Conservation (phyloP, 2,888 invertebrate species). For the Protonemura montana region DNA sequence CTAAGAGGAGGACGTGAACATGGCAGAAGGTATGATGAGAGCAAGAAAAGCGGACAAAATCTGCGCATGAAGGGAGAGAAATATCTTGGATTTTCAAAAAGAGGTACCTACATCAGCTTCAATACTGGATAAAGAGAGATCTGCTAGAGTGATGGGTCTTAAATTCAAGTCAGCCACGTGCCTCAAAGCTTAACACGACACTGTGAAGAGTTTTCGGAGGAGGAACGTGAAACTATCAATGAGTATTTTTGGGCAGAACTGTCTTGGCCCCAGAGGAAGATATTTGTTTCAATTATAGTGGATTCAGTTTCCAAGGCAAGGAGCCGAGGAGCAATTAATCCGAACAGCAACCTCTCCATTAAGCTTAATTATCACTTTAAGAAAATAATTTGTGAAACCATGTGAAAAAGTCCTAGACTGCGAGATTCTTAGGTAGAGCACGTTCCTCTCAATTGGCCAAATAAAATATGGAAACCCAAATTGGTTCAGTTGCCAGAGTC, state of each 20-base stretch:
- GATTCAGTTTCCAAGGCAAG: neutral
- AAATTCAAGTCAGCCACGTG: conserved; percentile 14
- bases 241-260: conserved; percentile 46
- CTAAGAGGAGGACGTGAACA: neutral
- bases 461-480: too few relatives aligned
- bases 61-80: conserved; percentile 2
- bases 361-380: conserved; percentile 13
- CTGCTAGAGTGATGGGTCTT: neutral
- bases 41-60: neutral
- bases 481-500: too few relatives aligned
- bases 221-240: conserved; percentile 44
- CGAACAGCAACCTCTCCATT: neutral
- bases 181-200: conserved; percentile 30
- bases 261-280: conserved; percentile 34
- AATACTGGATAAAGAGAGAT: neutral
- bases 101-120: neutral
- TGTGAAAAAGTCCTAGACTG: too few relatives aligned
- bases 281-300: conserved; percentile 30
- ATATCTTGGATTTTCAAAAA: neutral
- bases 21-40: neutral
- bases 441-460: too few relatives aligned
- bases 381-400: too few relatives aligned
- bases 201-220: conserved; percentile 40
- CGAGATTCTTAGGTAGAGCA: too few relatives aligned
- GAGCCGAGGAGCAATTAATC: neutral